These are phyloP conservation scores for Antheraea yamamai DNA, from an alignment of 2,888 invertebrate species.

Conservation along the genomic window DNA sequence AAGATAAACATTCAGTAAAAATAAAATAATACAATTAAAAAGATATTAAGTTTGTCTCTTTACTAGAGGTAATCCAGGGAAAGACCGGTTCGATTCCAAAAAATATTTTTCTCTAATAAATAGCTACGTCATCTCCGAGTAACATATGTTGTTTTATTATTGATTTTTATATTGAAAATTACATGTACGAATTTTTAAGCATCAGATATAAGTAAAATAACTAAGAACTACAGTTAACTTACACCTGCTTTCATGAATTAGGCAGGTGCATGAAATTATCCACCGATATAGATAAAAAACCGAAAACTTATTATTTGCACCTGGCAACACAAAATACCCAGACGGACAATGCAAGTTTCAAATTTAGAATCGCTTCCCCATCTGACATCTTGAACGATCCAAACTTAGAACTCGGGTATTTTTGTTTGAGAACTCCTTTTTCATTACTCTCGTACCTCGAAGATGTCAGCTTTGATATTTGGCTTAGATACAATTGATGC, in stretches of 20 bases:
- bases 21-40: too few relatives aligned
- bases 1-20: too few relatives aligned
- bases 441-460: neutral
- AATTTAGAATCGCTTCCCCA: constrained; percentile 23
- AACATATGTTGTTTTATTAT: neutral
- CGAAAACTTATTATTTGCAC: constrained; percentile 29
- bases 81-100: too few relatives aligned
- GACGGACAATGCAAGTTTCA: constrained; percentile 26
- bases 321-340: constrained; percentile 34
- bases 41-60: too few relatives aligned
- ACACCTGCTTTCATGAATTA: neutral
- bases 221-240: neutral
- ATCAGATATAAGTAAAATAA: neutral
- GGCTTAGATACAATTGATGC: too few relatives aligned
- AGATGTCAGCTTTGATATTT: neutral
- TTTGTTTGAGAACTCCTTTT: constrained; percentile 7
- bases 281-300: constrained; percentile 6
- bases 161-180: neutral
- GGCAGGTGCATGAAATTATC: constrained; percentile 1
- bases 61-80: too few relatives aligned
- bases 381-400: constrained; percentile 21
- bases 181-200: neutral
- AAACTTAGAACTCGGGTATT: constrained; percentile 18
- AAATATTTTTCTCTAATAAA: too few relatives aligned
- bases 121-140: neutral